Evolutionary conservation across 2,888 invertebrate genomes (phyloP), one percentile per base, ranked within the genome.

Genomic region (Endotricha flammealis): DNA sequence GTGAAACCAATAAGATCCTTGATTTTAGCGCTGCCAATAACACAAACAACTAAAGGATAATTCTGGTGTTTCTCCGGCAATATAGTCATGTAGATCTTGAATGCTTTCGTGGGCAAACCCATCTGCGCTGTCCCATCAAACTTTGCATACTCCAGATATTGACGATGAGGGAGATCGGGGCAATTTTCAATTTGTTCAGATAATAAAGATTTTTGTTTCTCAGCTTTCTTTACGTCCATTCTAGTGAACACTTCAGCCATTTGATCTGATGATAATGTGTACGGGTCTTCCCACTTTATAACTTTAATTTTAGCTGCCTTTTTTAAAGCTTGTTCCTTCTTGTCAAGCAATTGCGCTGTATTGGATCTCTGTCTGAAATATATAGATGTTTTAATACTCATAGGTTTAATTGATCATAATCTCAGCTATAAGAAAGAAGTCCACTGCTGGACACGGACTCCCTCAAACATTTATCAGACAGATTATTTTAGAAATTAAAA

Each of bases 61-160:
- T 92, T 91, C 46, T 95, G 90, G 45, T 95, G 91, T 37, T 92
- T 92, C 44, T 92, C 91, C 0, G 94, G 90, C 14, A 96, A 82
- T 93, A 97, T 95, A 32, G 95, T 95, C 69, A 98, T 89, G 64
- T 94, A 98, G 47, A 98, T 97, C 64, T 93, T 93, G 59, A 96
- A 96, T 48, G 92, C 93, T 69, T 95, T 94, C 0, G 92, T 92
- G 12, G 93, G 91, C 32, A 93, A 85, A 13, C 93, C 93, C 36
- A 93, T 88, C 71, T 95, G 95, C 20, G 93, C 92, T 41, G 92
- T 93, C 44, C 97, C 97, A 86, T 98, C 97, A 75, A 94, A 98
- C 76, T 93, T 94, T 2, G 96, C 94, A 87, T 93, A 98, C 60
- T 95, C 94, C 44, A 93, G 89, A 76, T 94, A 98, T 33, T 96